A percentile compares a stretch with the other conserved stretches of the same genome.
These are phyloP conservation scores for Saccopteryx bilineata DNA, from an alignment of 2,113 vertebrate species.

Conservation along the genomic window DNA sequence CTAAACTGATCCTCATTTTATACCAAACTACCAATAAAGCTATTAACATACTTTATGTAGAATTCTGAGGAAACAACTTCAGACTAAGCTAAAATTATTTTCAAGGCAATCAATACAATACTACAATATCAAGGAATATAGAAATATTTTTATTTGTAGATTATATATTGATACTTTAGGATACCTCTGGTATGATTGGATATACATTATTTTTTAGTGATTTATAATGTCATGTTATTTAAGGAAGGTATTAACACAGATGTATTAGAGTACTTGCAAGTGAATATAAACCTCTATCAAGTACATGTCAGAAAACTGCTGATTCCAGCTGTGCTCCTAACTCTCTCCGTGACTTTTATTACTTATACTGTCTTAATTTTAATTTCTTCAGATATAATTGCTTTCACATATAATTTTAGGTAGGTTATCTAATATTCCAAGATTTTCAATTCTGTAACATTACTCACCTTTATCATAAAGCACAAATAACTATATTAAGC, in stretches of 20 bases:
- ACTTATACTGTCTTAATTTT: neutral
- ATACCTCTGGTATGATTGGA: neutral
- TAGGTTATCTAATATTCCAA: neutral
- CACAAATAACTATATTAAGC: neutral
- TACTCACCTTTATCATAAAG: neutral
- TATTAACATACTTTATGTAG: neutral
- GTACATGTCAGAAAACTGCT: neutral
- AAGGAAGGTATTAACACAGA: neutral
- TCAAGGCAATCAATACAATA: neutral
- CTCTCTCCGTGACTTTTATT: neutral
- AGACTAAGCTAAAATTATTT: neutral
- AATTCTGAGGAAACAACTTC: neutral
- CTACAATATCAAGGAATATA: neutral
- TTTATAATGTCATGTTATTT: neutral
- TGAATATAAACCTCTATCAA: neutral
- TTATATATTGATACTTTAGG: neutral
- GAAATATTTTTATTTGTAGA: neutral
- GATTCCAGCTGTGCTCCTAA: neutral
- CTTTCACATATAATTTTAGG: neutral
- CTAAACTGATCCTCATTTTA: neutral
- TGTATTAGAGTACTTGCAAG: neutral
- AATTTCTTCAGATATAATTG: neutral
- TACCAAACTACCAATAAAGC: rapidly evolving
- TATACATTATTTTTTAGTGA: neutral
- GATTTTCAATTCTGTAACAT: neutral